phyloP scores from a whole-genome alignment of 2,113 vertebrate species.

The Pollachius pollachius region DNA sequence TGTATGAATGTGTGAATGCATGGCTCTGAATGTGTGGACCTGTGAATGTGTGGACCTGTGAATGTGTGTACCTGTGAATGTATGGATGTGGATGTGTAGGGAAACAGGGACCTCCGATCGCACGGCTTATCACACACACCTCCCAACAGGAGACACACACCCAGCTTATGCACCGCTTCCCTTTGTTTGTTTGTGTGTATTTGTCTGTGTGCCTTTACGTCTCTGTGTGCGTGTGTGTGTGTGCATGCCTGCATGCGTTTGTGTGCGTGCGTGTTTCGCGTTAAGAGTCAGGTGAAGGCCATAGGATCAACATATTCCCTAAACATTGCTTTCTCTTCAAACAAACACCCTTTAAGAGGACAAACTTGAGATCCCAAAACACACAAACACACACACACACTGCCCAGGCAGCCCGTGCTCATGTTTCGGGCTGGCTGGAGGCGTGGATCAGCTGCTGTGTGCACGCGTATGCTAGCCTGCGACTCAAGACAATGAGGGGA shows the following conservation, averaged over 20 bases:
- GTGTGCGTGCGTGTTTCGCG: conserved; percentile 8
- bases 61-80: too few species aligned
- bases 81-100: too few species aligned
- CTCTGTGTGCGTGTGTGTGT: conserved; percentile 29
- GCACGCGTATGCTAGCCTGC: conserved; percentile 15
- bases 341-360: not conserved
- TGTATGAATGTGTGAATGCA: too few species aligned
- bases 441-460: conserved; percentile 32
- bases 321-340: too few species aligned
- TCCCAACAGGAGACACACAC: conserved; percentile 63
- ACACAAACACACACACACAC: conserved; percentile 7
- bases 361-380: not conserved
- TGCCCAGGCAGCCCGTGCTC: not conserved
- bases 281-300: conserved; percentile 18
- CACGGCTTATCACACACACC: conserved; percentile 42
- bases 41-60: too few species aligned
- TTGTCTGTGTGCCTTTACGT: too few species aligned
- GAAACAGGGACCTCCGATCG: conserved; percentile 8
- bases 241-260: conserved; percentile 9
- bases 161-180: conserved; percentile 77
- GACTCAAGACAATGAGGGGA: conserved; percentile 61
- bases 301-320: not conserved
- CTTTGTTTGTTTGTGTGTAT: too few species aligned
- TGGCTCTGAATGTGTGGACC: too few species aligned
- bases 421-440: conserved; percentile 22